Base-by-base conservation (phyloP, 2,113 vertebrate genomes). In the Myrmophylax atrothorax region DNA sequence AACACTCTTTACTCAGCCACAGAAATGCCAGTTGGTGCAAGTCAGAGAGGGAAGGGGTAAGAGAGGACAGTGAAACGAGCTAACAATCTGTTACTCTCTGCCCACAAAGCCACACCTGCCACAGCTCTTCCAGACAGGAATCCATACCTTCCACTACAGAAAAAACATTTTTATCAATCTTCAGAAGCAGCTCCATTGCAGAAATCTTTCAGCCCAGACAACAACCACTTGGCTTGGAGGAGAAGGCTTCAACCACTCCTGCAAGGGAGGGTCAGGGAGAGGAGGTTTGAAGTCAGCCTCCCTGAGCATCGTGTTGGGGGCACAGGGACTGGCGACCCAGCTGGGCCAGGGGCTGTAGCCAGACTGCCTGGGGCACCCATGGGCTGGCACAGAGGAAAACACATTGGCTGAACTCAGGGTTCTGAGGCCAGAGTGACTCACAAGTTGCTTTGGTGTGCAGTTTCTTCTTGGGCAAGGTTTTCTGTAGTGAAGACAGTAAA, bases 301-400 rank as follows among this genome's bases (percentile, higher is more conserved):
- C 28, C 24, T 0, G 1, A 22, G 19, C 1, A n/a, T 79, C 1
- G 0, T 13, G 19, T 49, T 38, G 31, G 49, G 49, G n/a, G 25
- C 2, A 2, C 40, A 23, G 29, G 26, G 19, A 7, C 23, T 5
- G 14, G 19, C 0, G 5, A 13, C 33, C 1, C 14, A 47, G 73
- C 31, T 3, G 37, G n/a, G 25, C 55, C 38, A 18, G 9, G 50
- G n/a, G 38, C 18, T 37, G 46, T 1, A 33, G 50, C 14, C 2
- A 23, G 42, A 38, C 23, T 42, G 29, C 24, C 38, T 3, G 0
- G 64, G n/a, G 5, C 18, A 14, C 25, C 18, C 14, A 0, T 8
- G 16, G 59, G 14, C 42, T 42, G 12, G 7, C 46, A 31, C 4
- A 0, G 8, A 46, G 25, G 25, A 15, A 35, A 81, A 55, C 2